A percentile compares a stretch with the other conserved stretches of the same genome.
phyloP scores from a whole-genome alignment of 2,888 invertebrate genomes.

The Meganola albula region DNA sequence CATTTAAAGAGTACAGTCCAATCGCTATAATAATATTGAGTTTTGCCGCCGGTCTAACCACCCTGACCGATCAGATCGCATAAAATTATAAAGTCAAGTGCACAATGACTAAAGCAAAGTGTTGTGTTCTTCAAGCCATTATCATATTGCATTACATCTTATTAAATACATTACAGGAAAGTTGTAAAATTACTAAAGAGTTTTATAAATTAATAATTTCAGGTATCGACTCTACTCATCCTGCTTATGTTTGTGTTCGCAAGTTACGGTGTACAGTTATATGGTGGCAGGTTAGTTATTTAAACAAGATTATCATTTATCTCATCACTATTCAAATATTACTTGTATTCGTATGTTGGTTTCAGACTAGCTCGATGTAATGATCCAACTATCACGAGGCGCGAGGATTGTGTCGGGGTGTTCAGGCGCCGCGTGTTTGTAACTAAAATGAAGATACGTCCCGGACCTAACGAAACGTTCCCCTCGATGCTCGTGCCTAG shows the following conservation, averaged over 20 bases:
- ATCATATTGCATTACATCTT: no score
- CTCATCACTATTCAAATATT: not conserved
- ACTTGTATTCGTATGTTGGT: no score
- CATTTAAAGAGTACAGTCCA: no score
- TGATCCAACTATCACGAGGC: conserved; percentile 89
- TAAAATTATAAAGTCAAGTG: no score
- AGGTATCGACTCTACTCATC: conserved; percentile 97
- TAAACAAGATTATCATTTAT: conserved; percentile 1
- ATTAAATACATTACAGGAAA: no score
- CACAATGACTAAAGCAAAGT: no score
- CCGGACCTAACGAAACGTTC: conserved; percentile 89
- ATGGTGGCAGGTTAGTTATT: conserved; percentile 84
- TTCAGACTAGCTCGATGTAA: conserved; percentile 94
- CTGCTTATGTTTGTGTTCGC: conserved; percentile 99
- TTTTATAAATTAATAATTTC: no score
- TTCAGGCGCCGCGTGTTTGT: conserved; percentile 97
- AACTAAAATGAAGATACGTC: conserved; percentile 96
- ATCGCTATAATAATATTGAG: no score
- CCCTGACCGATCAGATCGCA: no score
- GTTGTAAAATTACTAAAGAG: no score
- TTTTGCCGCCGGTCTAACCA: no score
- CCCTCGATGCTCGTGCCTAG: conserved; percentile 97
- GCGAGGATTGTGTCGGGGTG: conserved; percentile 95
- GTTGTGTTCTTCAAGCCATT: no score
- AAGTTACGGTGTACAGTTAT: conserved; percentile 98